Conservation (phyloP, 2,113 vertebrate species). For the Rynchops niger region DNA sequence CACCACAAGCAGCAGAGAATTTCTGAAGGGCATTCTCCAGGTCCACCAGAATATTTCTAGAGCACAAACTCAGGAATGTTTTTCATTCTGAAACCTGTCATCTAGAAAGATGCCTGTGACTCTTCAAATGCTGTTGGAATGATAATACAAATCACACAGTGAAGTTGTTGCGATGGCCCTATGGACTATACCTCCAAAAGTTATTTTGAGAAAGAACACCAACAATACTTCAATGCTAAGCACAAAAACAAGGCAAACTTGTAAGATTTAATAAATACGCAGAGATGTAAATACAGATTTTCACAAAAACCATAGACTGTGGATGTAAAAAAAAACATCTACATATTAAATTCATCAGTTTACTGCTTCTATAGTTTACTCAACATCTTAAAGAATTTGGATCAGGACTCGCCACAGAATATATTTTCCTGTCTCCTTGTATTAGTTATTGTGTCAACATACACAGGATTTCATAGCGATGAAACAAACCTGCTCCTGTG, state of each 20-base stretch:
- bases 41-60: neutral
- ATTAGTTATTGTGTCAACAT: neutral
- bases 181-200: neutral
- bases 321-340: neutral
- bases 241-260: neutral
- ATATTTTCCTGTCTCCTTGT: neutral
- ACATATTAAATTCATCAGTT: neutral
- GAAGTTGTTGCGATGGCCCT: neutral
- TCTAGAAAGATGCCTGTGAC: neutral
- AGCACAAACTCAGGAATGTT: neutral
- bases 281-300: neutral
- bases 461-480: neutral
- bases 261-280: neutral
- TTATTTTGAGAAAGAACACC: neutral
- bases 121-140: neutral
- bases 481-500: neutral
- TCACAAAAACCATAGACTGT: neutral
- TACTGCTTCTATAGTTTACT: neutral
- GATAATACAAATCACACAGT: neutral
- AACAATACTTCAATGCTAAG: neutral
- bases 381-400: neutral
- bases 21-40: neutral
- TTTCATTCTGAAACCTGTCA: neutral
- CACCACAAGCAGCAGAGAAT: neutral
- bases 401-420: neutral